These are phyloP conservation scores for Hydropsyche tenuis DNA, from an alignment of 1,140 invertebrate genomes.

Conservation along the genomic window DNA sequence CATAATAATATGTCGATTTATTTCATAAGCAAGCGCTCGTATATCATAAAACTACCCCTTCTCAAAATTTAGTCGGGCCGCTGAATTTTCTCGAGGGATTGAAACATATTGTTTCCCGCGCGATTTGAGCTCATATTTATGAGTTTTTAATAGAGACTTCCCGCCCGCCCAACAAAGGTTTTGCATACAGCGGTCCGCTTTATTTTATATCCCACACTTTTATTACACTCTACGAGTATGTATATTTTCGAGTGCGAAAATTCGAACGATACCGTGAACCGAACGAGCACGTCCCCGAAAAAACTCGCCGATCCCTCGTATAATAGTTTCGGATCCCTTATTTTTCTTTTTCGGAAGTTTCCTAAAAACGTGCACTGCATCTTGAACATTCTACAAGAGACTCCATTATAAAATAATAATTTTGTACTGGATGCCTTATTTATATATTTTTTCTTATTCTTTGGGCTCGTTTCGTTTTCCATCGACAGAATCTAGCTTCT, in stretches of 20 bases:
- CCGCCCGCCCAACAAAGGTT: neutral
- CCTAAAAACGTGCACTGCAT: constrained; percentile 23
- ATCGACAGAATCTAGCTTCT: no score
- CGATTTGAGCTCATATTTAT: constrained; percentile 47
- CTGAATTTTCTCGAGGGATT: constrained; percentile 45
- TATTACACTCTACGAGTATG: neutral
- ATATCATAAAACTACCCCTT: constrained; percentile 41
- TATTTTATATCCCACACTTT: neutral
- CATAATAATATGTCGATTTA: constrained; percentile 38
- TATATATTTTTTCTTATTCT: no score
- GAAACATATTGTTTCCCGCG: constrained; percentile 50
- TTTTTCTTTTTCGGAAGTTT: constrained; percentile 6
- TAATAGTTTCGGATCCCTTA: constrained; percentile 42
- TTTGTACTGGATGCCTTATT: no score
- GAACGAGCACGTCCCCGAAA: constrained; percentile 36
- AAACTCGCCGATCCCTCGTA: constrained; percentile 44
- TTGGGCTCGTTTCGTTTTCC: no score
- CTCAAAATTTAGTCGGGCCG: constrained; percentile 29
- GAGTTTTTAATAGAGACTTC: constrained; percentile 45
- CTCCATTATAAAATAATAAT: no score
- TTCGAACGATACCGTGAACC: no score
- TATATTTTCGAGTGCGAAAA: neutral
- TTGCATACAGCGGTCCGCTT: constrained; percentile 41
- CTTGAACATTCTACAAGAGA: neutral
- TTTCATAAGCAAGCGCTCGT: constrained; percentile 43